Evolutionary conservation across 1,140 invertebrate species (phyloP).

Genomic region (Zophobas atratus): DNA sequence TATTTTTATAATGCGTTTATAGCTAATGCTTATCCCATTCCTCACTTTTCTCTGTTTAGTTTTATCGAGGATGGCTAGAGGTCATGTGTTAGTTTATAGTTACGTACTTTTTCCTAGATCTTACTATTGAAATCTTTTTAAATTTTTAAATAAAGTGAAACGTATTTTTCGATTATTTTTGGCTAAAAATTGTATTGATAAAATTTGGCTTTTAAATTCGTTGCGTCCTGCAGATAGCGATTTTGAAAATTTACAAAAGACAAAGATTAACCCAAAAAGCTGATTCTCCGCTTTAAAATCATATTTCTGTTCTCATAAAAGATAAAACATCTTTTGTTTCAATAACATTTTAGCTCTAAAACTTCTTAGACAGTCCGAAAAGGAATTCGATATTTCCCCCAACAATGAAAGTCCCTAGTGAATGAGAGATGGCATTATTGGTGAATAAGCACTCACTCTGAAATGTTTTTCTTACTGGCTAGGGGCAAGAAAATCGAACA

Average conservation of each 20-base stretch:
- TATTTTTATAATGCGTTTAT: too few relatives aligned
- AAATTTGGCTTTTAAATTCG: background rate
- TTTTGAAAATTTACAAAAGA: background rate
- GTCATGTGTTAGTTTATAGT: too few relatives aligned
- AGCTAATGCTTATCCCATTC: too few relatives aligned
- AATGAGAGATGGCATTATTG: constrained; percentile 41
- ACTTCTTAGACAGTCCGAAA: constrained; percentile 39
- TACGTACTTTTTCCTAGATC: too few relatives aligned
- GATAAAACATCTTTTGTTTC: constrained; percentile 37
- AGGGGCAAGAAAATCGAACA: background rate
- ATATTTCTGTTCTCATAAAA: constrained; percentile 27
- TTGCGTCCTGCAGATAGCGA: too few relatives aligned
- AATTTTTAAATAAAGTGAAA: too few relatives aligned
- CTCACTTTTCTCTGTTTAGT: too few relatives aligned
- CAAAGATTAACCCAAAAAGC: constrained; percentile 12
- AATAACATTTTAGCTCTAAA: constrained; percentile 40
- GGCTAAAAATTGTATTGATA: background rate
- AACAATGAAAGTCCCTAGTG: constrained; percentile 37
- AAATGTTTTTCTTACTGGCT: constrained; percentile 13
- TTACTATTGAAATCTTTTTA: too few relatives aligned
- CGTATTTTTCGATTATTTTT: too few relatives aligned
- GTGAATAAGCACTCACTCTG: constrained; percentile 26
- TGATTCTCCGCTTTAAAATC: constrained; percentile 4
- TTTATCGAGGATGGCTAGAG: too few relatives aligned
- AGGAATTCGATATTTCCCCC: constrained; percentile 38